Evolutionary conservation across 2,888 invertebrate species (phyloP).

Genomic region (Epicampocera succincta): DNA sequence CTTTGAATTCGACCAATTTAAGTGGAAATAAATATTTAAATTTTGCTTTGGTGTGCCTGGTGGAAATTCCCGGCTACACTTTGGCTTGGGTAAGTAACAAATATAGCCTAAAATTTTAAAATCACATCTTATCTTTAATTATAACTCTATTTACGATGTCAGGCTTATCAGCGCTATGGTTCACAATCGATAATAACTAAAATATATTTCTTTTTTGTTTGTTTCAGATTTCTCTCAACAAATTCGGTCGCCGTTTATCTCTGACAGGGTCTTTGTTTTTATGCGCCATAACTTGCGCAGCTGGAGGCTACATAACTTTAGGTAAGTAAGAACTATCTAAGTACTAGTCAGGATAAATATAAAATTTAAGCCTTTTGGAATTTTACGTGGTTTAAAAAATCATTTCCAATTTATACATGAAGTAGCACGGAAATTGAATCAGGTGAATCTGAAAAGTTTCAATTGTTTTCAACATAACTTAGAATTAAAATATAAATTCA

Average conservation of each 20-base stretch:
- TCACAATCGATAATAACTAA: no score
- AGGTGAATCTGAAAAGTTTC: no score
- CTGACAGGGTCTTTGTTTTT: constrained; percentile 83
- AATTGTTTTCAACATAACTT: no score
- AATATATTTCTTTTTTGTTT: not conserved
- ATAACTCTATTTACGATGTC: no score
- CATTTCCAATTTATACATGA: no score
- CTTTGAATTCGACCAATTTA: constrained; percentile 85
- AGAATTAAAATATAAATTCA: no score
- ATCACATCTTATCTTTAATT: no score
- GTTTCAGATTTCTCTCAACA: constrained; percentile 82
- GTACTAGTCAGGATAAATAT: no score
- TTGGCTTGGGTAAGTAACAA: constrained; percentile 80
- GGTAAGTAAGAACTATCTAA: constrained; percentile 75
- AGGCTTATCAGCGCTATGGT: no score
- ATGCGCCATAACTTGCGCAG: constrained; percentile 83
- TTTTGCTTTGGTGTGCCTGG: constrained; percentile 84
- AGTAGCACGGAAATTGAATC: no score
- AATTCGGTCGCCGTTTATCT: constrained; percentile 83
- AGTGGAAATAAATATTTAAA: constrained; percentile 87
- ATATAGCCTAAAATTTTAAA: not conserved
- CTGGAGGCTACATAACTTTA: constrained; percentile 83
- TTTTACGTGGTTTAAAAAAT: no score
- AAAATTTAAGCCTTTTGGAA: no score
- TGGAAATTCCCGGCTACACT: constrained; percentile 85